These are phyloP conservation scores for Poeciliopsis turrubarensis DNA, from an alignment of 2,113 vertebrate species.

Conservation along the genomic window DNA sequence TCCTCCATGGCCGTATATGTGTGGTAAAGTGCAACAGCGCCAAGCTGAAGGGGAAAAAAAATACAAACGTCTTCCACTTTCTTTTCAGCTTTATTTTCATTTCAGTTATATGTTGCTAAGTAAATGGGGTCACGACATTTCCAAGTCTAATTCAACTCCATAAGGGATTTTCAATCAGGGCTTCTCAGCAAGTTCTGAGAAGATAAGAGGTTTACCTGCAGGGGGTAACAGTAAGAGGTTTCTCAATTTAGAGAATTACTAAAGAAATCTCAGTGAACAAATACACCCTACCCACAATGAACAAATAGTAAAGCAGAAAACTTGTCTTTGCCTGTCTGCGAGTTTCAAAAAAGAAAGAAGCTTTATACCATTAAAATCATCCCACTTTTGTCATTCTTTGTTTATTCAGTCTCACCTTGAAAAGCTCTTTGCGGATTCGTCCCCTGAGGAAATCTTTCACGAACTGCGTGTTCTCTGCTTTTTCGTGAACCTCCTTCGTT, in stretches of 20 bases:
- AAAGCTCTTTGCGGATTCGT: slow-evolving; percentile 89
- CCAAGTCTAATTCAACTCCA: neutral
- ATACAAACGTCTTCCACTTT: neutral
- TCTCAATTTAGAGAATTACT: neutral
- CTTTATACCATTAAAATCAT: neutral
- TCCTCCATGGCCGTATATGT: slow-evolving; percentile 94
- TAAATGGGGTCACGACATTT: neutral
- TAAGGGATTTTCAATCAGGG: neutral
- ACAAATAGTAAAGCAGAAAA: neutral
- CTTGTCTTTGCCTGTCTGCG: neutral
- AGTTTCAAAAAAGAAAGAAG: neutral
- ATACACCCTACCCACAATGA: neutral
- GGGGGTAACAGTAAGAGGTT: neutral
- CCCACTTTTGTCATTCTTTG: neutral
- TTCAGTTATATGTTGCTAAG: neutral
- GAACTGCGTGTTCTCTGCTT: slow-evolving; percentile 92
- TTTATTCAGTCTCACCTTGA: slow-evolving; percentile 84
- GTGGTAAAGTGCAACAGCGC: slow-evolving; percentile 90
- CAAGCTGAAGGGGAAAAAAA: slow-evolving; percentile 78
- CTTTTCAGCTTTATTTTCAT: neutral
- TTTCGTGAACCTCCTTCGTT: slow-evolving; percentile 93
- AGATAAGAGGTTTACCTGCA: neutral
- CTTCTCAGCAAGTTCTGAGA: neutral
- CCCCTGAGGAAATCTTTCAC: slow-evolving; percentile 97
- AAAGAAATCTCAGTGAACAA: neutral